Evolutionary conservation across 2,888 invertebrate species (phyloP).

Genomic region (Seira sanloemensis): DNA sequence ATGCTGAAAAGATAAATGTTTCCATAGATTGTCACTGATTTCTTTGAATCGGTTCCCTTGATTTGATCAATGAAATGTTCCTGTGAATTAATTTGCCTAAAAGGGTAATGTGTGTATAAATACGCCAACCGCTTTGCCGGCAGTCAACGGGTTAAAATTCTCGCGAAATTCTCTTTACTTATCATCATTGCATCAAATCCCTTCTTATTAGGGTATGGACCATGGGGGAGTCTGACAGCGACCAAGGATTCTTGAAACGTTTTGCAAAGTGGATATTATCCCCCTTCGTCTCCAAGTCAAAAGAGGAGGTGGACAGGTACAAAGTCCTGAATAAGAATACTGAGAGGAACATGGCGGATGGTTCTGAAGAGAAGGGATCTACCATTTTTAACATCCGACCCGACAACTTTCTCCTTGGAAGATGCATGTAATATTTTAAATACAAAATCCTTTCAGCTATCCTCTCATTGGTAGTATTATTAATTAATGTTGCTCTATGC

Average conservation of each 20-base stretch:
- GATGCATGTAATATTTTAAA: conserved; percentile 10
- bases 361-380: no score
- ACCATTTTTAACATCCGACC: neutral
- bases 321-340: neutral
- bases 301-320: neutral
- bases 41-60: no score
- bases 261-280: neutral
- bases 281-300: neutral
- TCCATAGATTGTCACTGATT: no score
- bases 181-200: no score
- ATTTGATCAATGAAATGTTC: no score
- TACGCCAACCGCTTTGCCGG: no score
- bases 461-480: conserved; percentile 22
- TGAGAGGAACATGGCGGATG: neutral
- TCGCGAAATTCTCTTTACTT: no score
- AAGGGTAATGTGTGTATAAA: no score
- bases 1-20: no score
- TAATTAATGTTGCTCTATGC: neutral
- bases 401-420: neutral
- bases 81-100: no score
- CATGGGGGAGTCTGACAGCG: neutral
- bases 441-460: conserved; percentile 16
- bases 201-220: no score
- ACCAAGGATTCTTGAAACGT: neutral
- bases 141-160: no score